Percentiles rank a stretch among this genome's conserved stretches.
These are phyloP conservation scores for Neogale vison DNA, from an alignment of 2,113 vertebrate species.

Conservation along the genomic window DNA sequence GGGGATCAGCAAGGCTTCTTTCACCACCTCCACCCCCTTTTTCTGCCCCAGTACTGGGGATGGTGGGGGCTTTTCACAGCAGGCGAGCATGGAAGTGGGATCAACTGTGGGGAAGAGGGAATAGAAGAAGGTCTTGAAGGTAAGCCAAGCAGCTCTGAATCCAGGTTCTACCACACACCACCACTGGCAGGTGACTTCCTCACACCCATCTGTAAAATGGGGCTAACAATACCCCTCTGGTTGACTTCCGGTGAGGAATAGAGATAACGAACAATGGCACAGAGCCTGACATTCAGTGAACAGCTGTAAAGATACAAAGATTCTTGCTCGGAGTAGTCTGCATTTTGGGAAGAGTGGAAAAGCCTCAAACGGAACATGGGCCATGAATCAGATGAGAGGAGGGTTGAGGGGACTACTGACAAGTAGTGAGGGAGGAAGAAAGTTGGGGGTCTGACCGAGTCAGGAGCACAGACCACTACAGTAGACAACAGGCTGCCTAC, in stretches of 20 bases:
- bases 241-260: not conserved
- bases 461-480: not conserved
- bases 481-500: not conserved
- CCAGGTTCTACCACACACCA: no score
- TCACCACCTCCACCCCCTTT: not conserved
- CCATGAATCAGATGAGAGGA: not conserved
- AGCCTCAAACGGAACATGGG: not conserved
- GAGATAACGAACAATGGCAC: rapidly evolving
- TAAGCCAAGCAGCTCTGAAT: not conserved
- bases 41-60: not conserved
- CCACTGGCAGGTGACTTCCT: not conserved
- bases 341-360: not conserved
- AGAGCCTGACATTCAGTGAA: not conserved
- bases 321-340: not conserved
- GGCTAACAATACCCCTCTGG: not conserved
- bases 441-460: not conserved
- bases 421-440: not conserved
- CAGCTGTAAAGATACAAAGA: not conserved
- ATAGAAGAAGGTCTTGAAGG: no score
- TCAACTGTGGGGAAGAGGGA: not conserved
- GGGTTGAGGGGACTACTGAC: no score
- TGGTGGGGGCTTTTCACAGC: not conserved
- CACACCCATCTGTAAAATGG: not conserved
- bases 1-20: not conserved
- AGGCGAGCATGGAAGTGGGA: not conserved